Conservation (phyloP, 1,140 invertebrate genomes). For the Archivesica marissinica region DNA sequence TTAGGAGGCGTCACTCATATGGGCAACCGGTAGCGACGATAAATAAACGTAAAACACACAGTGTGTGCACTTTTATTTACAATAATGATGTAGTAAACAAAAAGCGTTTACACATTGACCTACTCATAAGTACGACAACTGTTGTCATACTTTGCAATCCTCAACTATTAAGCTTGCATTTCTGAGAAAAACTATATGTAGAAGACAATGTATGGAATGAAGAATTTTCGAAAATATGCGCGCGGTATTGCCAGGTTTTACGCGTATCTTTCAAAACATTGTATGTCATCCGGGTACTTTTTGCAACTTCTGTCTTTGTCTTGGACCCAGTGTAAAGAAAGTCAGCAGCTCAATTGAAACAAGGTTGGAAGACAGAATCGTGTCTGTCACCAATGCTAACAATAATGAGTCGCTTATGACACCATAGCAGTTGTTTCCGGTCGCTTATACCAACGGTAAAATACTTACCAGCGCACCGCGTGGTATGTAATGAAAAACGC, state of each 20-base stretch:
- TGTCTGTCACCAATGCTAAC: conserved; percentile 36
- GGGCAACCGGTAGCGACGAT: too few relatives aligned
- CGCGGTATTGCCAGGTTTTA: neutral
- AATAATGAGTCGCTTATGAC: conserved; percentile 41
- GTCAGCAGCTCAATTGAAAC: neutral
- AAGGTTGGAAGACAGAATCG: conserved; percentile 21
- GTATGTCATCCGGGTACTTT: neutral
- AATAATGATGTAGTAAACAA: too few relatives aligned
- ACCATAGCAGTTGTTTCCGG: conserved; percentile 36
- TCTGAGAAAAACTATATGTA: neutral
- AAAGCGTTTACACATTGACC: too few relatives aligned
- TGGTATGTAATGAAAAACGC: conserved; percentile 25
- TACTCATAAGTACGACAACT: conserved; percentile 1
- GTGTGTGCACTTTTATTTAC: too few relatives aligned
- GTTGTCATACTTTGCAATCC: conserved; percentile 13
- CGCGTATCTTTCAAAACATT: conserved; percentile 4
- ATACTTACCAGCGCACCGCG: conserved; percentile 24
- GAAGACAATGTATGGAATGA: neutral
- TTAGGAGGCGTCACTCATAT: too few relatives aligned
- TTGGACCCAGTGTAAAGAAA: conserved; percentile 25
- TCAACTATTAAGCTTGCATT: conserved; percentile 3
- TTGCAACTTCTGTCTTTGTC: neutral
- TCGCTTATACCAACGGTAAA: conserved; percentile 45
- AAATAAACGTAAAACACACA: too few relatives aligned
- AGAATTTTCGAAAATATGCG: neutral